Base-by-base conservation (phyloP, 2,797 vertebrate species). In the Phaenicophaeus curvirostris region DNA sequence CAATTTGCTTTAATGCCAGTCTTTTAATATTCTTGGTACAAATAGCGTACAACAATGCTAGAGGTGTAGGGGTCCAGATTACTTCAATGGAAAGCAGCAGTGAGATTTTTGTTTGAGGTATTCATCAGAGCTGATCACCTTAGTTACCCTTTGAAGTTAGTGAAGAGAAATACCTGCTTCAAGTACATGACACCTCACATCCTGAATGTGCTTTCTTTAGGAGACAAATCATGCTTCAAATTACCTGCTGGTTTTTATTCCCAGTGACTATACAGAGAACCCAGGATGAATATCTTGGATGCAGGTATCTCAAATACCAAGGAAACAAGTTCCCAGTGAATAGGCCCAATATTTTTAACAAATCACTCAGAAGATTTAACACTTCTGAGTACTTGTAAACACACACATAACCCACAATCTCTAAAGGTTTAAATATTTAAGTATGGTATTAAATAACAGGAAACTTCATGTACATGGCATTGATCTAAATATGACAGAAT, bases 361-460 rank as follows among this genome's bases (percentile, higher is more conserved):
- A 85, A 65, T 8, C 19, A 33, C 79, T 82, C 48, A 80, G 82
- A 96, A 90, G 31, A 79, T 19, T 85, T 18, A 30, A 89, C 61
- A 77, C 54, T 92, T 95, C 41, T 44, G 61, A 87, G 61, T 68
- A 54, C 50, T 77, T 33, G 51, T 54, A 69, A 89, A 87, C 31
- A 88, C 23, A 85, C 39, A 58, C n/a, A 39, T 42, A 57, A 42
- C 17, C 19, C 71, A 55, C 11, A 48, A 42, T 51, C 42, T 83
- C 68, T 65, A 15, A 85, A 61, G 33, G 46, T 91, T 91, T 87
- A 93, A 91, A 89, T 68, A 62, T 24, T 24, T n/a, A 88, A 73
- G 33, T 23, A 78, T 69, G 39, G 93, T 72, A 91, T 84, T 46
- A 93, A 95, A 71, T 76, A 87, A 80, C 42, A 79, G 50, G 27